These are phyloP conservation scores for Furcula furcula DNA, from an alignment of 2,888 invertebrate genomes.

Conservation along the genomic window DNA sequence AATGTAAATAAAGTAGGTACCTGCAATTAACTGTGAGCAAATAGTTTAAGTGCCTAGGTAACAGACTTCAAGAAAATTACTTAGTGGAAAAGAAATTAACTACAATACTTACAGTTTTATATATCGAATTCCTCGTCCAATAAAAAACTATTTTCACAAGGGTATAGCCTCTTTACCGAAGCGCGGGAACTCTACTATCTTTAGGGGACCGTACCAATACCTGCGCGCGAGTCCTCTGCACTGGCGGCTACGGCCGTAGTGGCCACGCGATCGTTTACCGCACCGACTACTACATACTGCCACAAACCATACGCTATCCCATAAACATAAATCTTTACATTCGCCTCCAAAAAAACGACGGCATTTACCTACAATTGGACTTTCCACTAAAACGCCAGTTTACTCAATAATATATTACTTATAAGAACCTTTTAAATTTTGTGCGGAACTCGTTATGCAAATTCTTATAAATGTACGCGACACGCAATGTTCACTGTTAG, in stretches of 20 bases:
- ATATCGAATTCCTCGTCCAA: neutral
- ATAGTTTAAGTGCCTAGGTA: no score
- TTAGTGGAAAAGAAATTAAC: no score
- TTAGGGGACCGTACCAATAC: constrained; percentile 21
- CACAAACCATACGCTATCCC: constrained; percentile 11
- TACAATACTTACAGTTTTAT: constrained; percentile 1
- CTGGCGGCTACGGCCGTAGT: no score
- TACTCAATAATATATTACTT: neutral
- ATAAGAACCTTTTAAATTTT: neutral
- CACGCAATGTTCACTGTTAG: constrained; percentile 20
- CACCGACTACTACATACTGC: neutral
- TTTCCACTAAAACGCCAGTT: constrained; percentile 27
- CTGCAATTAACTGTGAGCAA: no score
- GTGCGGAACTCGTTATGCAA: constrained; percentile 27
- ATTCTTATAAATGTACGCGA: constrained; percentile 20
- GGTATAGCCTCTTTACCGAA: constrained; percentile 15
- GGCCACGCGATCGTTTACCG: constrained; percentile 7
- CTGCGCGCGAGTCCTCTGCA: constrained; percentile 35
- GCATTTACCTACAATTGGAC: constrained; percentile 13
- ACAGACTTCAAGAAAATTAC: no score
- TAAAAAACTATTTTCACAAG: constrained; percentile 9
- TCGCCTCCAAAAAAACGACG: constrained; percentile 20
- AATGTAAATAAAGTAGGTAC: no score
- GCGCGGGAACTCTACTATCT: constrained; percentile 22
- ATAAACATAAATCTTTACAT: constrained; percentile 17